phyloP scores from a whole-genome alignment of 1,140 invertebrate species.

The Phthorimaea operculella region DNA sequence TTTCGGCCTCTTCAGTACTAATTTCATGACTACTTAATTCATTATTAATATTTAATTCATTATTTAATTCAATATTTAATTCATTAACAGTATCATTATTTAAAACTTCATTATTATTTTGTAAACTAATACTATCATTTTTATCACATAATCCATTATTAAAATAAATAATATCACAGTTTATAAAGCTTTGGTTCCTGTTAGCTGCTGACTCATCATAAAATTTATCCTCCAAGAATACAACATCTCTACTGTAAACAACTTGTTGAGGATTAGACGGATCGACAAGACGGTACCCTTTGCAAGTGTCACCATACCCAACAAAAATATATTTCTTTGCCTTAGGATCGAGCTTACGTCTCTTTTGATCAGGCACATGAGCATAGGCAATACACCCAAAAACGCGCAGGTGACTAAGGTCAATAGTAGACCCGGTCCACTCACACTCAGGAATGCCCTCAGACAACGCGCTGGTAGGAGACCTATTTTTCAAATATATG shows the following conservation, averaged over 20 bases:
- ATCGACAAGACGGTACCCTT: constrained; percentile 19
- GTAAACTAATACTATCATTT: too few relatives aligned
- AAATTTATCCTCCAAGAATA: constrained; percentile 16
- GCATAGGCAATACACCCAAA: constrained; percentile 29
- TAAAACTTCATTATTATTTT: too few relatives aligned
- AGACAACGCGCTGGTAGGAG: constrained; percentile 14
- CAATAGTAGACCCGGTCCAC: constrained; percentile 33
- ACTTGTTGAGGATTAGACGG: constrained; percentile 11
- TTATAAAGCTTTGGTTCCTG: not conserved
- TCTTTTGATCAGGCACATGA: constrained; percentile 15
- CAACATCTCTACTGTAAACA: constrained; percentile 19
- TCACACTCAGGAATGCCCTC: constrained; percentile 38
- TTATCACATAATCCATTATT: too few relatives aligned
- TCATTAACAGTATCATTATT: too few relatives aligned
- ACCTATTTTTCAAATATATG: constrained; percentile 30
- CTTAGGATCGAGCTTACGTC: constrained; percentile 26
- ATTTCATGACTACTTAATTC: too few relatives aligned
- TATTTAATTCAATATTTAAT: too few relatives aligned
- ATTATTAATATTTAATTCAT: too few relatives aligned
- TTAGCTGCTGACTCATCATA: not conserved
- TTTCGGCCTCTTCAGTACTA: too few relatives aligned
- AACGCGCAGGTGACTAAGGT: constrained; percentile 28
- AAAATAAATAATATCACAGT: not conserved
- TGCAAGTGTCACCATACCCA: constrained; percentile 21
- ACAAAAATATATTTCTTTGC: constrained; percentile 24